A percentile compares a stretch with the other conserved stretches of the same genome.
Evolutionary conservation across 1,140 invertebrate genomes (phyloP).

Genomic region (Drosophila sechellia): DNA sequence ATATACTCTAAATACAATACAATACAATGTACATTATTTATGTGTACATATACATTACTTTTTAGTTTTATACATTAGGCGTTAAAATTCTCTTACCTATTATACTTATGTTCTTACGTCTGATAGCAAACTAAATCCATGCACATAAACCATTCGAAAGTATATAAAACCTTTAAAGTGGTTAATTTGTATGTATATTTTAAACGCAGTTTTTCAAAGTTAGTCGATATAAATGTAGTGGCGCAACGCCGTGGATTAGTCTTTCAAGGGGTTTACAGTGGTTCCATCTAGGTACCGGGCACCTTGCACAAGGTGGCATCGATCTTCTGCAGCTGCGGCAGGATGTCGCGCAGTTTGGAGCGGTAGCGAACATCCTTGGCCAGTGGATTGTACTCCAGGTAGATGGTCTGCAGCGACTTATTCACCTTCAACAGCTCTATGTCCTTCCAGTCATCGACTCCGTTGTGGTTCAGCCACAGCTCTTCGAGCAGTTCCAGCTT

Average conservation of each 20-base stretch:
- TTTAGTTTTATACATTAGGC: too few species aligned
- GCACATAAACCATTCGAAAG: neutral
- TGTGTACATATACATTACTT: too few species aligned
- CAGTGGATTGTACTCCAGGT: conserved; percentile 97
- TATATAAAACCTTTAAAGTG: neutral
- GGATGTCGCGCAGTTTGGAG: conserved; percentile 94
- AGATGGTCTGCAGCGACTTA: conserved; percentile 94
- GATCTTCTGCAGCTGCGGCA: conserved; percentile 95
- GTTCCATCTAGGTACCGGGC: conserved; percentile 70
- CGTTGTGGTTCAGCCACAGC: conserved; percentile 98
- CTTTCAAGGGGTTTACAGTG: conserved; percentile 13
- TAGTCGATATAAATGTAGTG: conserved; percentile 23
- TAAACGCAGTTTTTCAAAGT: conserved; percentile 32
- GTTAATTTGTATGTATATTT: conserved; percentile 27
- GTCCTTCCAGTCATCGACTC: conserved; percentile 93
- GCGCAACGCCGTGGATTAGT: conserved; percentile 36
- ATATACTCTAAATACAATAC: too few species aligned
- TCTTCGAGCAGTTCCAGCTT: conserved; percentile 93
- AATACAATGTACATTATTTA: too few species aligned
- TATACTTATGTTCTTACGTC: too few species aligned
- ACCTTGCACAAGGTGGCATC: conserved; percentile 94
- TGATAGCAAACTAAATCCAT: too few species aligned
- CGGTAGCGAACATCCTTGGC: conserved; percentile 94
- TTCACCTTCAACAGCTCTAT: conserved; percentile 91
- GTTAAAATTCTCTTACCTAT: neutral